Base-by-base conservation (phyloP, 2,888 invertebrate genomes). In the Syrista parreyssii region DNA sequence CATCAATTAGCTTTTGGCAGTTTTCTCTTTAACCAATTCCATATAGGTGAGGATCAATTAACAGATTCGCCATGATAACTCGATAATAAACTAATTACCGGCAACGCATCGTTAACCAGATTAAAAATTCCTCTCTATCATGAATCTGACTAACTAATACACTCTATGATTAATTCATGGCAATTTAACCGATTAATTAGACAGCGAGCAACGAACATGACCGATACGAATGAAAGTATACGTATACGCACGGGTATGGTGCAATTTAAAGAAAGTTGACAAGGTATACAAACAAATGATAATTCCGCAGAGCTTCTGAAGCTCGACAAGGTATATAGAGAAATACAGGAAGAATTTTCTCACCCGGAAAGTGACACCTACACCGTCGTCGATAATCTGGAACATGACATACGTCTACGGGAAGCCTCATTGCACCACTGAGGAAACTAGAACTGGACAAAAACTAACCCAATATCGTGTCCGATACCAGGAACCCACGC, bases 391-490 rank as follows among this genome's bases (percentile, higher is more conserved):
- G 75, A 80, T 79, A 79, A 87, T 87, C 82, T 88, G 84, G 88
- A 87, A 88, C 88, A 85, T 76, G 74, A 77, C 76, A 78, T 75
- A 84, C 84, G 82, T 86, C 83, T 84, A 85, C 86, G 87, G 88
- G 88, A 88, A 83, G 82, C 88, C 88, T 87, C 88, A 83, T 88
- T 88, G 87, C 83, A 88, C 89, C 86, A 84, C 84, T 85, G 85
- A 84, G 87, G 87, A 89, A 88, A 88, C 88, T 88, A 86, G 88
- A 88, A 87, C 85, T 82, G 83, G 78, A 80, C 82, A 88, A 89
- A 89, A 89, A 88, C 89, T 88, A 88, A 88, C 89, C 87, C 85
- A 88, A 88, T 88, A 88, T 87, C 87, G 79, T 83, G 81, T 80
- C 84, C 81, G 82, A 82, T 87, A 87, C 87, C 79, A 68, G 79